Base-by-base conservation (phyloP, 1,140 invertebrate species). In the Panagrolaimus sp. region DNA sequence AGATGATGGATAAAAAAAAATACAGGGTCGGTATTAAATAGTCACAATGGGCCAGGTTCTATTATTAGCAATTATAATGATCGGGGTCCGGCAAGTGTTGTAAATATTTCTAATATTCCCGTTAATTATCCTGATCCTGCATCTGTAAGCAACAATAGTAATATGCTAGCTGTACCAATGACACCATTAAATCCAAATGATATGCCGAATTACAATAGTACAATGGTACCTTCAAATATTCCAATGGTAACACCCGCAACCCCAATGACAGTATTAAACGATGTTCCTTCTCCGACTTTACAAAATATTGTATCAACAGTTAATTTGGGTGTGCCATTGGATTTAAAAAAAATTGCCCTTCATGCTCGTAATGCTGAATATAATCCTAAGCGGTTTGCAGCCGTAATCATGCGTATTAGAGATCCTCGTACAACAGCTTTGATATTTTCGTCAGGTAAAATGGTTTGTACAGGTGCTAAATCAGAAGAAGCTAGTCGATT, bases 301-400 rank as follows among this genome's bases (percentile, higher is more conserved):
- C 80, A 82, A 67, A 82, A 82, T 65, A 83, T 82, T 68, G 80
- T 82, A 14, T 80, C 77, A 9, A 82, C 80, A n/a, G 81, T 38
- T 38, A 38, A 4, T 38, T 38, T 7, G 7, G 31, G 31, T 38
- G 7, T 7, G 31, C 31, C 7, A 7, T 38, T 38, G 31, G 31
- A 96, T 82, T 85, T 96, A 45, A 96, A 96, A 81, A 95, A 93
- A 85, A 99, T 99, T 77, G 96, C 96, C 0, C 85, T 98, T 1
- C 93, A 98, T 85, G 95, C 96, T 0, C 89, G 96, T 84, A 99
- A 99, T 87, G 96, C 96, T n/a, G 96, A 99, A 85, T 99, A 98
- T 80, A 99, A 99, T 86, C 96, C 96, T 25, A 98, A 98, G 86
- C 89, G 96, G 83, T 98, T 99, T 88, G 94, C 96, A 62, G 96